Conservation (phyloP, 2,888 invertebrate genomes). For the Halocaridina rubra region DNA sequence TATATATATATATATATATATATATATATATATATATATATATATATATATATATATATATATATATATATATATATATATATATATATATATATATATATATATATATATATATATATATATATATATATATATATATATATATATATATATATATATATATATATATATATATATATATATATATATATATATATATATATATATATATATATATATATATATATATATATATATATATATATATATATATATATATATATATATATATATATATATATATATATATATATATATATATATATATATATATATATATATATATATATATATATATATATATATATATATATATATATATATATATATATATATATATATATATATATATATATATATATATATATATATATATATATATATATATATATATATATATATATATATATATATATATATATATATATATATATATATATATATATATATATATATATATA, state of each 20-base stretch:
- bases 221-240: background rate
- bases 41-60: constrained; percentile 11
- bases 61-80: constrained; percentile 21
- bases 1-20: constrained; percentile 5
- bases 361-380: background rate
- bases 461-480: constrained; percentile 11
- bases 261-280: background rate
- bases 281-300: background rate
- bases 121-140: background rate
- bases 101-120: background rate
- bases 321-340: constrained; percentile 14
- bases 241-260: background rate
- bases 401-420: constrained; percentile 4
- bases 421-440: constrained; percentile 5
- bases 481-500: constrained; percentile 21
- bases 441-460: background rate
- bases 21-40: constrained; percentile 2
- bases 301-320: constrained; percentile 1
- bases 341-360: constrained; percentile 10
- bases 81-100: constrained; percentile 14
- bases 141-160: background rate
- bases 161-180: background rate
- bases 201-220: background rate
- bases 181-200: background rate
- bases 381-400: constrained; percentile 8